Conservation (phyloP, 2,888 invertebrate genomes). For the Anorthoa munda region DNA sequence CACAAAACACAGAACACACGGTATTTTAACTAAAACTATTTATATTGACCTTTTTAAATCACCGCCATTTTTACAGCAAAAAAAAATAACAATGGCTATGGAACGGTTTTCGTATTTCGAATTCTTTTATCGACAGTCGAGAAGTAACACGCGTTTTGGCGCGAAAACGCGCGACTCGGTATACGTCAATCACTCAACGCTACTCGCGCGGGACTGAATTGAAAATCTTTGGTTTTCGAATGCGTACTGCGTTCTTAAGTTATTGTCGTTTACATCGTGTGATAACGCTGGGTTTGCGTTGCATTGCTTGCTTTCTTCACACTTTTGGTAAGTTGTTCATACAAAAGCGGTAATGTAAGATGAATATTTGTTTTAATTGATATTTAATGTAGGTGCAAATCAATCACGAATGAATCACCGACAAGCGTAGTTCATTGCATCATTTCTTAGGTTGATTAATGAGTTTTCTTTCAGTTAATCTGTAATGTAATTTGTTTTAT, state of each 20-base stretch:
- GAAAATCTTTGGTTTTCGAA: conserved; percentile 65
- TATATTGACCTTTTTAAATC: conserved; percentile 18
- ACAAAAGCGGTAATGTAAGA: conserved; percentile 44
- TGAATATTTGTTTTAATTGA: neutral
- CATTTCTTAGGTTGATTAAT: conserved; percentile 65
- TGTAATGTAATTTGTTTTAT: conserved; percentile 53
- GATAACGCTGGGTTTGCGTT: conserved; percentile 34
- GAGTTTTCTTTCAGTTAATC: conserved; percentile 45
- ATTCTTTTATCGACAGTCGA: conserved; percentile 68
- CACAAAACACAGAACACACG: conserved; percentile 33
- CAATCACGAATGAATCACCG: conserved; percentile 65
- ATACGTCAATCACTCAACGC: conserved; percentile 74
- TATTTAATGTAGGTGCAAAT: conserved; percentile 39
- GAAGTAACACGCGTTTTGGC: conserved; percentile 79
- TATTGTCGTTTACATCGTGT: conserved; percentile 41
- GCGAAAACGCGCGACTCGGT: conserved; percentile 74
- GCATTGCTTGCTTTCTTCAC: conserved; percentile 46
- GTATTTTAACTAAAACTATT: conserved; percentile 13
- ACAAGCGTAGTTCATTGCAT: conserved; percentile 65
- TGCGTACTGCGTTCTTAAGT: conserved; percentile 54
- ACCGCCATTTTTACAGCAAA: conserved; percentile 43
- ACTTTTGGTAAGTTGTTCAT: neutral
- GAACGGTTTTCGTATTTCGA: conserved; percentile 64
- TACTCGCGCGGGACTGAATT: conserved; percentile 81
- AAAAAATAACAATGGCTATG: conserved; percentile 39